These are phyloP conservation scores for Drosophila emarginata DNA, from an alignment of 2,888 invertebrate genomes.

Conservation along the genomic window DNA sequence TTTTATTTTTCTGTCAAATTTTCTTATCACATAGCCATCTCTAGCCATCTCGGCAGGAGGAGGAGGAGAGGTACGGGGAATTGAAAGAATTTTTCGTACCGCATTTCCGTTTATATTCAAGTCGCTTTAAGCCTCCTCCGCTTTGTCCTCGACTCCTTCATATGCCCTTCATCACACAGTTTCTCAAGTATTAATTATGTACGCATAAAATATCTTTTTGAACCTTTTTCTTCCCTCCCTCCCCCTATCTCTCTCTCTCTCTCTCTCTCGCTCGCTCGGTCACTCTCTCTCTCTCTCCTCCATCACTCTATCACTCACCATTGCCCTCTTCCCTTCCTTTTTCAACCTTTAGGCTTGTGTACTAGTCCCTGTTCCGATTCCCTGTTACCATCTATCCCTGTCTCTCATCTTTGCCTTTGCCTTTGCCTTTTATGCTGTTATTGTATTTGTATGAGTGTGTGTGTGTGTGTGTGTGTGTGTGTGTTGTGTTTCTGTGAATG, in stretches of 20 bases:
- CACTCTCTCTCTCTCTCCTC: neutral
- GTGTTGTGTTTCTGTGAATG: slow-evolving; percentile 52
- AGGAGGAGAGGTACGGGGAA: neutral
- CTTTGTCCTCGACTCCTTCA: slow-evolving; percentile 15
- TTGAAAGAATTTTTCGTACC: slow-evolving; percentile 15
- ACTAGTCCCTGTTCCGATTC: neutral
- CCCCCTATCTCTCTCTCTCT: slow-evolving; percentile 22
- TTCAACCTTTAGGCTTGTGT: too few relatives aligned
- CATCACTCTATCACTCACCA: slow-evolving; percentile 25
- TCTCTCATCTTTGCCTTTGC: neutral
- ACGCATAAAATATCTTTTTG: slow-evolving; percentile 72
- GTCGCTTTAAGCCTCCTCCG: slow-evolving; percentile 44
- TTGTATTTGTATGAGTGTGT: slow-evolving; percentile 24
- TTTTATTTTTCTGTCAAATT: neutral
- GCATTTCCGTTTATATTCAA: slow-evolving; percentile 60
- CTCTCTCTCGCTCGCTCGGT: neutral
- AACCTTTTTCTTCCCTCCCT: slow-evolving; percentile 51
- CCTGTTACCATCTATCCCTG: slow-evolving; percentile 25
- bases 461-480: slow-evolving; percentile 34
- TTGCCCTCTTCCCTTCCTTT: neutral
- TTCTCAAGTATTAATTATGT: slow-evolving; percentile 70
- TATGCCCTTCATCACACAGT: slow-evolving; percentile 20
- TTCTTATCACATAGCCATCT: slow-evolving; percentile 12
- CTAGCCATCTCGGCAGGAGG: neutral
- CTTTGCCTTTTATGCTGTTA: slow-evolving; percentile 10